phyloP scores from a whole-genome alignment of 2,113 vertebrate genomes.

The Ctenodactylus gundi region DNA sequence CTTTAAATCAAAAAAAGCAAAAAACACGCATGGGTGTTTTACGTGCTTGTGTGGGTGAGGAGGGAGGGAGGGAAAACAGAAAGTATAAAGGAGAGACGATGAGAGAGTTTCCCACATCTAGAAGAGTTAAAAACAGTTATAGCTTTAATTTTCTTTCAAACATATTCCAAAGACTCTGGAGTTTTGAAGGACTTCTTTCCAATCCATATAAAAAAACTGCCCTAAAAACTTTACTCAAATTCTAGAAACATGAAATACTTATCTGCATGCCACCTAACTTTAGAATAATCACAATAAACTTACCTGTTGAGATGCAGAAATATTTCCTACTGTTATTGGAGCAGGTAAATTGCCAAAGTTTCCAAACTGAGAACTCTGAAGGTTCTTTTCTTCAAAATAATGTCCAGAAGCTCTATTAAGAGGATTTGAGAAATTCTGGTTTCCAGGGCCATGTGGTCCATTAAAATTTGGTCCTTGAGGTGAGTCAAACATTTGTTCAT shows the following conservation, averaged over 20 bases:
- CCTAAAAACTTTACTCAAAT: constrained; percentile 6
- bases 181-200: not conserved
- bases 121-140: constrained; percentile 12
- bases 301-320: constrained; percentile 88
- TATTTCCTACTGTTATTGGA: constrained; percentile 79
- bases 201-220: not conserved
- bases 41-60: no score
- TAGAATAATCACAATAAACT: constrained; percentile 67
- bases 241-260: not conserved
- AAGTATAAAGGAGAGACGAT: not conserved
- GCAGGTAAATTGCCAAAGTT: constrained; percentile 83
- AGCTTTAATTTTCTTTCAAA: not conserved
- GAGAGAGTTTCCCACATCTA: not conserved
- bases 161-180: no score
- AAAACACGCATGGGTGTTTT: not conserved
- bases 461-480: constrained; percentile 89
- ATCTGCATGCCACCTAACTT: not conserved
- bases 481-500: constrained; percentile 86
- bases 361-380: constrained; percentile 85
- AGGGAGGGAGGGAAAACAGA: not conserved
- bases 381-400: constrained; percentile 89
- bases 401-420: constrained; percentile 84
- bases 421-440: constrained; percentile 85
- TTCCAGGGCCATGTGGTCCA: constrained; percentile 85
- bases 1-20: not conserved